Evolutionary conservation across 1,140 invertebrate genomes (phyloP).

Genomic region (Eriosoma lanigerum): DNA sequence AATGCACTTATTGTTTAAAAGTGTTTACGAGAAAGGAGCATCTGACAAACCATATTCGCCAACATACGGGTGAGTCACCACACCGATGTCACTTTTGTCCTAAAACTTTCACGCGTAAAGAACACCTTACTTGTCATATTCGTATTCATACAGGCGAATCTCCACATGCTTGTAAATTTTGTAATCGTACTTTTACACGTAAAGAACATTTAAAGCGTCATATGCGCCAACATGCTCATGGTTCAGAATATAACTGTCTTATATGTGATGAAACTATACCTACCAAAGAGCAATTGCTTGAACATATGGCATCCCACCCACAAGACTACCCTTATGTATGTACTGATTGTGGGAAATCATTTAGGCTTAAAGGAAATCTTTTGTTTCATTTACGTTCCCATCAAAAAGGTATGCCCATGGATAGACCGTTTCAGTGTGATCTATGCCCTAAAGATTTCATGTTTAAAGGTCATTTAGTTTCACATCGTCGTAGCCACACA

Average conservation of each 20-base stretch:
- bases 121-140: constrained; percentile 88
- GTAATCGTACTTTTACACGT: constrained; percentile 77
- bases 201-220: constrained; percentile 82
- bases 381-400: constrained; percentile 86
- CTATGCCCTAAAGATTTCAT: constrained; percentile 63
- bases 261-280: constrained; percentile 85
- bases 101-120: constrained; percentile 83
- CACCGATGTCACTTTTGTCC: constrained; percentile 68
- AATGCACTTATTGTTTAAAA: constrained; percentile 65
- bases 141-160: constrained; percentile 76
- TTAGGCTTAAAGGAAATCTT: constrained; percentile 57
- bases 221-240: constrained; percentile 85
- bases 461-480: constrained; percentile 71
- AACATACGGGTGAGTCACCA: constrained; percentile 74
- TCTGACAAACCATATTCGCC: constrained; percentile 67
- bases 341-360: constrained; percentile 56
- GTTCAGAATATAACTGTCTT: constrained; percentile 81
- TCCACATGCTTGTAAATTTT: constrained; percentile 77
- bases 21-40: constrained; percentile 69
- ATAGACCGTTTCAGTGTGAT: constrained; percentile 76
- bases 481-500: constrained; percentile 69
- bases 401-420: constrained; percentile 78
- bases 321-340: constrained; percentile 66
- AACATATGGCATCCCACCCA: constrained; percentile 78
- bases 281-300: constrained; percentile 80